Evolutionary conservation across 2,888 invertebrate genomes (phyloP).

Genomic region (Odontomyia ornata): DNA sequence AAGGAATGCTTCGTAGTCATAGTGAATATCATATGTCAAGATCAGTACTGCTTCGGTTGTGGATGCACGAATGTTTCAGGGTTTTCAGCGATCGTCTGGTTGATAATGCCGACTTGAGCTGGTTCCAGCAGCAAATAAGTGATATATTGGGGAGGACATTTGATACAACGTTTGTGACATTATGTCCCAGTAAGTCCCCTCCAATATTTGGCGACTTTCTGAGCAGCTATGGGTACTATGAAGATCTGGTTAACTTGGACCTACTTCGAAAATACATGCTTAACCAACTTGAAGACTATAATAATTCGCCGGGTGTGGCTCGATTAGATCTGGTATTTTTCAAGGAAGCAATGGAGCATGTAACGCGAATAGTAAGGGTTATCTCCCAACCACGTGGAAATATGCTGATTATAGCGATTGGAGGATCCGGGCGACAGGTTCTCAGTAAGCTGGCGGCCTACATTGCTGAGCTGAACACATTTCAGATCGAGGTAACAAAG

Average conservation of each 20-base stretch:
- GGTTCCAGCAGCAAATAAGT: constrained; percentile 77
- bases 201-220: constrained; percentile 84
- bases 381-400: constrained; percentile 86
- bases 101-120: constrained; percentile 79
- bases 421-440: constrained; percentile 86
- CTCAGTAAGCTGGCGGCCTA: constrained; percentile 79
- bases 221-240: constrained; percentile 79
- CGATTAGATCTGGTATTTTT: constrained; percentile 86
- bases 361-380: constrained; percentile 82
- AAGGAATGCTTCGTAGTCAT: constrained; percentile 82
- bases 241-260: constrained; percentile 75
- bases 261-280: constrained; percentile 68
- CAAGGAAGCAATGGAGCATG: constrained; percentile 86
- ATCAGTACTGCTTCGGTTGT: constrained; percentile 76
- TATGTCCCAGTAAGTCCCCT: constrained; percentile 77
- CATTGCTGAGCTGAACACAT: constrained; percentile 80
- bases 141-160: constrained; percentile 81
- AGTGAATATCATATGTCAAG: constrained; percentile 81
- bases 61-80: constrained; percentile 87
- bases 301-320: constrained; percentile 79
- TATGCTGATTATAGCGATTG: constrained; percentile 84
- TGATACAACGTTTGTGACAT: constrained; percentile 79
- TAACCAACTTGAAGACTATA: constrained; percentile 67
- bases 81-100: constrained; percentile 86
- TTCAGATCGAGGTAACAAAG: constrained; percentile 82